Evolutionary conservation across 2,888 invertebrate genomes (phyloP).

Genomic region (Xestia c-nigrum): DNA sequence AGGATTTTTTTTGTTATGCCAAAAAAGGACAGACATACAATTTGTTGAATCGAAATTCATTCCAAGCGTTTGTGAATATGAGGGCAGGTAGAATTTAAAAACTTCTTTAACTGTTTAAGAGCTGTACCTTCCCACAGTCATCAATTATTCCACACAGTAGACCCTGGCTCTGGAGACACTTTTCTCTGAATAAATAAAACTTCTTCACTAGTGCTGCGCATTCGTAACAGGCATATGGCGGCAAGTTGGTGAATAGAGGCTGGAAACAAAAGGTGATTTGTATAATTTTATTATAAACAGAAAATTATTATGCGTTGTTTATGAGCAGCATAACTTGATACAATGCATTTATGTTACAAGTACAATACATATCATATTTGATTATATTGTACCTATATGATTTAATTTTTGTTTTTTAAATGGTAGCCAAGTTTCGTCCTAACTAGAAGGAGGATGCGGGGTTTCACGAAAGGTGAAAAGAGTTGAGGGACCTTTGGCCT

Average conservation of each 20-base stretch:
- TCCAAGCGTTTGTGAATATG: no score
- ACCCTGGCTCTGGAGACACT: constrained; percentile 77
- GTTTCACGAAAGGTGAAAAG: no score
- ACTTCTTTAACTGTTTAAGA: not conserved
- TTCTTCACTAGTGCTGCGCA: constrained; percentile 81
- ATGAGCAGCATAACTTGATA: not conserved
- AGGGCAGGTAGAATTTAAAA: not conserved
- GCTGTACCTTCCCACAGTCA: constrained; percentile 76
- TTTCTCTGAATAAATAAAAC: constrained; percentile 79
- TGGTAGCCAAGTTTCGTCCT: no score
- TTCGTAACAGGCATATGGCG: constrained; percentile 79
- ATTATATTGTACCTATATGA: no score
- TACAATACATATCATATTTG: no score
- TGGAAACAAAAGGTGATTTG: constrained; percentile 52
- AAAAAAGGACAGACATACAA: no score
- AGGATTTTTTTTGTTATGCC: no score
- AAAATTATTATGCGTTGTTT: not conserved
- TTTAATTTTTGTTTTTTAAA: no score
- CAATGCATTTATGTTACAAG: not conserved
- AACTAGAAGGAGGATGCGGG: no score
- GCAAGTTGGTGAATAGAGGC: constrained; percentile 72
- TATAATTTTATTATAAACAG: no score
- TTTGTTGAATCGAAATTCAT: no score
- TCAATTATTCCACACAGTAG: constrained; percentile 76
- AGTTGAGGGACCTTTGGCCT: no score